Conservation (phyloP, 2,888 invertebrate genomes). For the Pherbina coryleti region DNA sequence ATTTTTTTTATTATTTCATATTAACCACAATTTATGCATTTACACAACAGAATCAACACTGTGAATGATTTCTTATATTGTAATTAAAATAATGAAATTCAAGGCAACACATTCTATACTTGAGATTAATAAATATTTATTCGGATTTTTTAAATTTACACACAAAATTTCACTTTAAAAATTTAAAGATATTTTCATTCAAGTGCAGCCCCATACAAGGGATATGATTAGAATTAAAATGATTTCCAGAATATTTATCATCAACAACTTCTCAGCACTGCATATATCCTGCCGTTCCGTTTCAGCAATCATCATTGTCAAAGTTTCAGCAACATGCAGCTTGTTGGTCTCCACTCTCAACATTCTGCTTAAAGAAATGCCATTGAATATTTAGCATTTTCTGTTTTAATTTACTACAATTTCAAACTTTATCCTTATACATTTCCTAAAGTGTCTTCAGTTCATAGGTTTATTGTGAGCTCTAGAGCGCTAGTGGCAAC, state of each 20-base stretch:
- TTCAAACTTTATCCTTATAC: constrained; percentile 17
- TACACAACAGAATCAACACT: too few species aligned
- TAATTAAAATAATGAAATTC: too few species aligned
- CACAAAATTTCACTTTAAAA: too few species aligned
- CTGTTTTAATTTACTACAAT: constrained; percentile 25
- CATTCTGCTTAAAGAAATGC: constrained; percentile 19
- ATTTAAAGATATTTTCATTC: too few species aligned
- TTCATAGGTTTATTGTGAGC: background rate
- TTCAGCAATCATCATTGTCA: background rate
- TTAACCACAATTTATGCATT: too few species aligned
- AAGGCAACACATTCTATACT: too few species aligned
- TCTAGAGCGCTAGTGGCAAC: background rate
- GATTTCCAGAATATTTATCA: background rate
- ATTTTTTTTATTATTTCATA: too few species aligned
- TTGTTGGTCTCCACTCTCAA: background rate
- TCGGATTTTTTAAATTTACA: too few species aligned
- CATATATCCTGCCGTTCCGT: background rate
- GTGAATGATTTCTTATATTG: too few species aligned
- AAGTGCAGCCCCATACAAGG: too few species aligned
- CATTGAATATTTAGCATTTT: background rate
- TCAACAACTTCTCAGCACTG: background rate
- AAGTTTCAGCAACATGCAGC: background rate
- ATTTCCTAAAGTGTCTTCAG: background rate
- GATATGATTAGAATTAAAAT: too few species aligned
- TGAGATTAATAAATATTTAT: too few species aligned